phyloP scores from a whole-genome alignment of 1,140 invertebrate genomes.

The Phortica variegata region DNA sequence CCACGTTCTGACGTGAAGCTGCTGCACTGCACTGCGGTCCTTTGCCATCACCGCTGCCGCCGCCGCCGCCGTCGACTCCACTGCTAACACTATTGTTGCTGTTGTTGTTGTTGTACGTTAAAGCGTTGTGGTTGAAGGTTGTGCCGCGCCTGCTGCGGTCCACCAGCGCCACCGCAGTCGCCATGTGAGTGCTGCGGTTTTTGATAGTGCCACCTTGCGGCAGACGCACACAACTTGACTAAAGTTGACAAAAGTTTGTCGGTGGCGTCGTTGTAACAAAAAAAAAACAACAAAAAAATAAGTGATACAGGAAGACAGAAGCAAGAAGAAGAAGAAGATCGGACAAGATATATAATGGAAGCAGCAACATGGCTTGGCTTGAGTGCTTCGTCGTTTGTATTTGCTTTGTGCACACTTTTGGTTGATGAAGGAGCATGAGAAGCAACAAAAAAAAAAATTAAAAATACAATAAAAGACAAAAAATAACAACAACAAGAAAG shows the following conservation, averaged over 20 bases:
- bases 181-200: too few relatives aligned
- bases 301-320: background rate
- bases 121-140: too few relatives aligned
- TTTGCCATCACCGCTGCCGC: slow-evolving; percentile 28
- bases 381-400: too few relatives aligned
- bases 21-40: slow-evolving; percentile 8
- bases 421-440: too few relatives aligned
- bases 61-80: slow-evolving; percentile 9
- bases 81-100: slow-evolving; percentile 33
- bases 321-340: too few relatives aligned
- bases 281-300: background rate
- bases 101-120: slow-evolving; percentile 19
- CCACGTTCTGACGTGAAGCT: slow-evolving; percentile 49
- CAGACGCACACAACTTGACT: too few relatives aligned
- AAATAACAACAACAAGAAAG: background rate
- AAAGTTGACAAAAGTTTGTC: too few relatives aligned
- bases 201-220: background rate
- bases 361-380: too few relatives aligned
- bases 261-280: background rate
- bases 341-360: too few relatives aligned
- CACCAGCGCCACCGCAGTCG: background rate
- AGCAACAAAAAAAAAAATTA: too few relatives aligned
- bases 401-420: too few relatives aligned
- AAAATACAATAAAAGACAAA: background rate
- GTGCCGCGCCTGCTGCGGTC: background rate